phyloP scores from a whole-genome alignment of 2,888 invertebrate species.

The Synergus laeviventris region DNA sequence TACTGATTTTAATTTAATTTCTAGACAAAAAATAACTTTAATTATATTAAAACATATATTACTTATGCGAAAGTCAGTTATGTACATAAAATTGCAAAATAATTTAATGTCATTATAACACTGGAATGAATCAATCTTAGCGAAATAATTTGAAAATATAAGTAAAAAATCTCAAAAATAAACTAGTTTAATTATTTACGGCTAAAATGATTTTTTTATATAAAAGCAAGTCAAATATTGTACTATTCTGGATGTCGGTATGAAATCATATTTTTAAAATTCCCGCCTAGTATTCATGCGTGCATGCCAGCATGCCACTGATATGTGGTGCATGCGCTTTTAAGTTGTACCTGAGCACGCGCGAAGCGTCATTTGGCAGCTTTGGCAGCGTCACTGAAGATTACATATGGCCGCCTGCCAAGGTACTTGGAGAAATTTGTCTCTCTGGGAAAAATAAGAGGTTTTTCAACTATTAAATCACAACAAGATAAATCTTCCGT shows the following conservation, averaged over 20 bases:
- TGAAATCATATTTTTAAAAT: neutral
- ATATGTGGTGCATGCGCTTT: neutral
- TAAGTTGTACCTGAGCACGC: neutral
- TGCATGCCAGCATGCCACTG: too few relatives aligned
- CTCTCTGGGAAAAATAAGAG: neutral
- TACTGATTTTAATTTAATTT: too few relatives aligned
- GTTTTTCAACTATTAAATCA: neutral
- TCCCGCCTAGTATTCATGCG: neutral
- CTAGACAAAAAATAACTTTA: too few relatives aligned
- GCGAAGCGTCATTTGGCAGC: neutral
- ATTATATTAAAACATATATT: too few relatives aligned
- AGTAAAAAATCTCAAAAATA: too few relatives aligned
- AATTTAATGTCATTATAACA: too few relatives aligned
- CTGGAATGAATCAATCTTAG: too few relatives aligned
- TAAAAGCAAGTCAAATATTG: neutral
- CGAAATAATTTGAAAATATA: too few relatives aligned
- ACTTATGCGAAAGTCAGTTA: too few relatives aligned
- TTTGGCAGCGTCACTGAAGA: neutral
- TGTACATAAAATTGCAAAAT: too few relatives aligned
- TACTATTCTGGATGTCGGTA: neutral
- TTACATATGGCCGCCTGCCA: constrained; percentile 21
- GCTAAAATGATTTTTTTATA: too few relatives aligned
- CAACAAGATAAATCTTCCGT: neutral
- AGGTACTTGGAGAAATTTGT: neutral
- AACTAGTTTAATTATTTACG: too few relatives aligned